Evolutionary conservation across 1,140 invertebrate genomes (phyloP), one percentile per base, ranked within the genome.

Genomic region (Rhagoletis pomonella): DNA sequence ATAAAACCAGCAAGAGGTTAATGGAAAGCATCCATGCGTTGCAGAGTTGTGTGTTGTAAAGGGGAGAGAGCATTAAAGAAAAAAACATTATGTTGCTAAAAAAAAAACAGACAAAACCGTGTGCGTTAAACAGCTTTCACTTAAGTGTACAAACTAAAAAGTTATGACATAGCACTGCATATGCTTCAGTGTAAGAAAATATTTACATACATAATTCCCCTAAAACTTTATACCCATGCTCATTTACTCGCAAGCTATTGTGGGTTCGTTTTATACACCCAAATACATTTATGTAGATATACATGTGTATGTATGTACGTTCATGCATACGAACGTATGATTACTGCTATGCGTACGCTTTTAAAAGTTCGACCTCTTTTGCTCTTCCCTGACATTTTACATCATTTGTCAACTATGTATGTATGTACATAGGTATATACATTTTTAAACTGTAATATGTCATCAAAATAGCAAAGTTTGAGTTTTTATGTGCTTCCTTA

Each of bases 401-500:
- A 73, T 73, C 67, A 47, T 73, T 73, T 73, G 67, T 73, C 67
- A 73, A 73, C 39, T 47, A 29, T 29, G 29, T 29, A 29, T 29
- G 29, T 29, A 29, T 29, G 29, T 29, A 29, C 29, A 29, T 29
- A n/a, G n/a, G n/a, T n/a, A 29, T n/a, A 42, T 73, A 47, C 14
- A 73, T 73, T 47, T 73, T 73, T 47, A 73, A 73, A 73, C 42
- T 47, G 12, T 14, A 73, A 17, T 44, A 73, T 73, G 67, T 73
- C 67, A 73, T 42, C 42, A n/a, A 47, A 73, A 69, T 14, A 1
- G 44, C 12, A 73, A 47, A 73, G 67, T 47, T 42, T 6, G 14
- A 73, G 14, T 73, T 73, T 73, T 73, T 17, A 73, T 47, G 67
- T 17, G 67, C 1, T 17, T 42, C 1, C 17, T 3, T 1, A 14